Evolutionary conservation across 2,888 invertebrate species (phyloP).

Genomic region (Drosophila borborema): DNA sequence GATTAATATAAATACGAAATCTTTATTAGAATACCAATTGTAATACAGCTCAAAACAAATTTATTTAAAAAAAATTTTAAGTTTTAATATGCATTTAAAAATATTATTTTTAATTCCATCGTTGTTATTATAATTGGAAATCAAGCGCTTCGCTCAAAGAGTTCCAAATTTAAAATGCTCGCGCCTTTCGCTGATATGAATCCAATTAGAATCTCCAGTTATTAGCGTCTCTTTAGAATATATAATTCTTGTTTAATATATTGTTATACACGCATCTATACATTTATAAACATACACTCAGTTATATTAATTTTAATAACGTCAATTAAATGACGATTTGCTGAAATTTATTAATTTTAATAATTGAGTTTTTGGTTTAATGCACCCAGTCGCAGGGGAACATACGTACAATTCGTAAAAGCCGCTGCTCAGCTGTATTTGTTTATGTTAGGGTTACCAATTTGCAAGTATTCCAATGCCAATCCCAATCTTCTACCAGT

Average conservation of each 20-base stretch:
- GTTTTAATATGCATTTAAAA: too few species aligned
- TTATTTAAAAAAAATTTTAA: neutral
- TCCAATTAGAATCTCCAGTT: conserved; percentile 4
- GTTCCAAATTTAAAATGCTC: neutral
- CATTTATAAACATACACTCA: neutral
- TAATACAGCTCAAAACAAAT: neutral
- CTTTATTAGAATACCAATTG: too few species aligned
- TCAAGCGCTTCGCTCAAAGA: neutral
- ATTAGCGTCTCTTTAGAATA: conserved; percentile 8
- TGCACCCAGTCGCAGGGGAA: conserved; percentile 23
- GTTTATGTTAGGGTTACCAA: conserved; percentile 15
- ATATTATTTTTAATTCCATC: too few species aligned
- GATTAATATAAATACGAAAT: too few species aligned
- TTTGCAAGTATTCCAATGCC: neutral
- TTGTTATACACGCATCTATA: neutral
- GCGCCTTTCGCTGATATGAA: neutral
- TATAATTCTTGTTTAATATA: conserved; percentile 17
- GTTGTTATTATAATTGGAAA: too few species aligned
- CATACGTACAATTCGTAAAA: conserved; percentile 7
- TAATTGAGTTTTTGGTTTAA: conserved; percentile 38
- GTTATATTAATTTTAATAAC: conserved; percentile 13
- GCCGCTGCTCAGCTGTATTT: conserved; percentile 12
- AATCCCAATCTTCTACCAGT: neutral
- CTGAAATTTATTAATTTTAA: conserved; percentile 48
- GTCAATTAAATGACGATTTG: conserved; percentile 46